Percentiles rank a stretch among this genome's conserved stretches.
Conservation (phyloP, 2,113 vertebrate genomes). For the Sardina pilchardus region DNA sequence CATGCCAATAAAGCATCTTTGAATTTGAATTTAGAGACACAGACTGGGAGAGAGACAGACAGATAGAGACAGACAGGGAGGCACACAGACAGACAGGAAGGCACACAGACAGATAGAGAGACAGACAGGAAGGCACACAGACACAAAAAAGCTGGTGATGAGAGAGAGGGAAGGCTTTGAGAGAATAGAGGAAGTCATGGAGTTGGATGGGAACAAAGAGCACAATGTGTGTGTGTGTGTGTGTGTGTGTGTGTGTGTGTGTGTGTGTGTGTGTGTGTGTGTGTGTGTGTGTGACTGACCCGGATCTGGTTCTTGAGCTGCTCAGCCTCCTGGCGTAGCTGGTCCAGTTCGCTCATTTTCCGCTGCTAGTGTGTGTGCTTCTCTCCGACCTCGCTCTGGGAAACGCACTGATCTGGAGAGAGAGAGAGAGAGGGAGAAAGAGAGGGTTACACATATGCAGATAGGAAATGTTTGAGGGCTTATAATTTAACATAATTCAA, state of each 20-base stretch:
- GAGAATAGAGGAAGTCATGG: too few species aligned
- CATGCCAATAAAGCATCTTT: too few species aligned
- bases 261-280: not conserved
- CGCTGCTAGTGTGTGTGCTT: constrained; percentile 80
- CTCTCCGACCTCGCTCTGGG: constrained; percentile 75
- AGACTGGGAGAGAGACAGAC: not conserved
- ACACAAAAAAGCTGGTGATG: too few species aligned
- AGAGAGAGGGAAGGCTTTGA: too few species aligned
- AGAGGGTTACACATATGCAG: not conserved
- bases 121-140: too few species aligned
- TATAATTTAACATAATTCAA: too few species aligned
- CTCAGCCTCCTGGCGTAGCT: constrained; percentile 99
- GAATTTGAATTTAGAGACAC: too few species aligned
- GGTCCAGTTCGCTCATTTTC: constrained; percentile 99
- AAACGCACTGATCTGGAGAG: constrained; percentile 80
- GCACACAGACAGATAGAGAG: too few species aligned
- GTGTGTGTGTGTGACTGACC: constrained; percentile 73
- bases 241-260: not conserved
- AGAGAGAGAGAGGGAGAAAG: constrained; percentile 22
- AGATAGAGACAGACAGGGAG: too few species aligned
- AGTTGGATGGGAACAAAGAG: too few species aligned
- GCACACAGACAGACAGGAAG: too few species aligned
- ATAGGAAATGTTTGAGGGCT: too few species aligned
- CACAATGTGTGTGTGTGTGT: not conserved
- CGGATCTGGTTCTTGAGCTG: constrained; percentile 99